Base-by-base conservation (phyloP, 2,888 invertebrate species). In the Acanthosepion pharaonis region DNA sequence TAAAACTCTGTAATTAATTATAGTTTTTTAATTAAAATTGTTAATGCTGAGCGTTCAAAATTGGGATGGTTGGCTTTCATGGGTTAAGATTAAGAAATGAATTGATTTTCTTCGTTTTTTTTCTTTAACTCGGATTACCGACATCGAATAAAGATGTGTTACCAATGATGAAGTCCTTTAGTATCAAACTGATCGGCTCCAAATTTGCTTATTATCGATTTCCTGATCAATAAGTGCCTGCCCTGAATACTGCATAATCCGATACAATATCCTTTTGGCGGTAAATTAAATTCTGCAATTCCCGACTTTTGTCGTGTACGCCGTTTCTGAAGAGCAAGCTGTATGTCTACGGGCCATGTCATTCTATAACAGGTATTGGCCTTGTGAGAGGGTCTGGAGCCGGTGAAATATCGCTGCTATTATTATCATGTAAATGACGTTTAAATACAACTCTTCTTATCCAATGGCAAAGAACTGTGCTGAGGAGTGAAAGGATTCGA, bases 271-370 rank as follows among this genome's bases (percentile, higher is more conserved):
- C 78, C n/a, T 15, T 78, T 33, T 33, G 78, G 78, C 15, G n/a
- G n/a, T n/a, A 78, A 78, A 78, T 78, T 78, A n/a, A 78, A 78
- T 78, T 78, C 78, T 78, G n/a, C n/a, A n/a, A n/a, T 78, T n/a
- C 78, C 9, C 78, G n/a, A n/a, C 15, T n/a, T 78, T n/a, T 78
- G n/a, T 78, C n/a, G 18, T 33, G n/a, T 5, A 15, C 8, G n/a
- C 11, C 78, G n/a, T 11, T 33, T n/a, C 23, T 15, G n/a, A 78
- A 78, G 11, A n/a, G n/a, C n/a, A n/a, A 78, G 18, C n/a, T 78
- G 15, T 6, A 78, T 78, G 78, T 78, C n/a, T 78, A 78, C 15
- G 15, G n/a, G 78, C 9, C 78, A 78, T 78, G 78, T n/a, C 33
- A n/a, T n/a, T n/a, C 78, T 78, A n/a, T 78, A 11, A 78, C 78